Evolutionary conservation across 2,797 vertebrate genomes (phyloP).

Genomic region (Orientallactaga sibirica): DNA sequence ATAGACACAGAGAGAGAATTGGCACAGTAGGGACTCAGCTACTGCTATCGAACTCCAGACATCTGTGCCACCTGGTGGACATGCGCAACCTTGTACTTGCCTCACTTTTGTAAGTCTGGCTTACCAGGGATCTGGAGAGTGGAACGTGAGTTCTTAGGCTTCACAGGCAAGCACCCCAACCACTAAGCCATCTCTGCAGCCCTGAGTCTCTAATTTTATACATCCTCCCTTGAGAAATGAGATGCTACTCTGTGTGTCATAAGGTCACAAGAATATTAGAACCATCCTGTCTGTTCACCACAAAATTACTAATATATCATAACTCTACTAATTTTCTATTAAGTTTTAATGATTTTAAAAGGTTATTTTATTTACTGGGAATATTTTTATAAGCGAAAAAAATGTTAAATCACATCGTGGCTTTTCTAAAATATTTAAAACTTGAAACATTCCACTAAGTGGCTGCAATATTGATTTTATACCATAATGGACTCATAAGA

Average conservation of each 20-base stretch:
- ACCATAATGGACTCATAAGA: conserved; percentile 62
- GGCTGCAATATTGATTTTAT: conserved; percentile 69
- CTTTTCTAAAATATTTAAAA: conserved; percentile 60
- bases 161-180: too few relatives aligned
- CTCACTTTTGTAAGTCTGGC: too few relatives aligned
- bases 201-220: conserved; percentile 41
- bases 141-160: too few relatives aligned
- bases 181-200: too few relatives aligned
- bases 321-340: conserved; percentile 58
- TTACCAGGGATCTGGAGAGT: too few relatives aligned
- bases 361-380: conserved; percentile 61
- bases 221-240: conserved; percentile 1
- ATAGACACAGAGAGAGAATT: too few relatives aligned
- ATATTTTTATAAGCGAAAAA: conserved; percentile 32
- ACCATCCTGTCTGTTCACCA: conserved; percentile 14
- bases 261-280: background rate
- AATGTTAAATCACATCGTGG: conserved; percentile 41
- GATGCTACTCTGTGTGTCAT: background rate
- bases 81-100: too few relatives aligned
- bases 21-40: too few relatives aligned
- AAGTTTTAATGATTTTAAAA: conserved; percentile 57
- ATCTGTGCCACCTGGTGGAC: too few relatives aligned
- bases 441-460: conserved; percentile 48
- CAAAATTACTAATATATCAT: conserved; percentile 37
- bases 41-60: too few relatives aligned